Evolutionary conservation across 2,797 vertebrate species (phyloP).

Genomic region (Anabacerthia variegaticeps): DNA sequence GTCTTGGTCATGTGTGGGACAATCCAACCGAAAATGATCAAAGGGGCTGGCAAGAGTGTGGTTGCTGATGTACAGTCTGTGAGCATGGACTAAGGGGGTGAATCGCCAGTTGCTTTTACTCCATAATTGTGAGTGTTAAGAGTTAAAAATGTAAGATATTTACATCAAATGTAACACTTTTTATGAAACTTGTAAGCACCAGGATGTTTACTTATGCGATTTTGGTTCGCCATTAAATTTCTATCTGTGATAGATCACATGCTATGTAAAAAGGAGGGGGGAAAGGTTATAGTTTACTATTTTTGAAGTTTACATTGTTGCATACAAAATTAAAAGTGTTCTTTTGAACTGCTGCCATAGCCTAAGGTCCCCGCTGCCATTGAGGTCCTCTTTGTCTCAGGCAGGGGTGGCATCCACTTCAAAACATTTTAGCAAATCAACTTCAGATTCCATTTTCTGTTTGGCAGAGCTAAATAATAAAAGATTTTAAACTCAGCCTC

Average conservation of each 20-base stretch:
- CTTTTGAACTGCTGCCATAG: slow-evolving; percentile 78
- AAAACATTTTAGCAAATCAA: slow-evolving; percentile 79
- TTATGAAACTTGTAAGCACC: slow-evolving; percentile 79
- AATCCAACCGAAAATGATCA: slow-evolving; percentile 27
- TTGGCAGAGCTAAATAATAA: slow-evolving; percentile 80
- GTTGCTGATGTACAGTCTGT: slow-evolving; percentile 28
- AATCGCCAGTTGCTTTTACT: slow-evolving; percentile 72
- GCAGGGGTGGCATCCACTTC: slow-evolving; percentile 68
- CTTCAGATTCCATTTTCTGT: slow-evolving; percentile 79
- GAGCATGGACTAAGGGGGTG: slow-evolving; percentile 44
- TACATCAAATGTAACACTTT: slow-evolving; percentile 77
- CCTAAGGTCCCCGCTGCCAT: slow-evolving; percentile 72
- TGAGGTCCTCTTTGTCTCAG: slow-evolving; percentile 69
- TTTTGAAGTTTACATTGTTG: slow-evolving; percentile 85
- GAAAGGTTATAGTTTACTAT: slow-evolving; percentile 80
- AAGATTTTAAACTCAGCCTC: slow-evolving; percentile 68
- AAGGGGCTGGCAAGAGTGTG: slow-evolving; percentile 35
- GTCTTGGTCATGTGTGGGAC: slow-evolving; percentile 25
- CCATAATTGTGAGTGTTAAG: slow-evolving; percentile 69
- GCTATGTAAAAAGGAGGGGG: slow-evolving; percentile 70
- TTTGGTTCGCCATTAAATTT: slow-evolving; percentile 80
- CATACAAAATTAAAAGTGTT: slow-evolving; percentile 76
- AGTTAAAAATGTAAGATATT: slow-evolving; percentile 67
- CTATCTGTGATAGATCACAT: slow-evolving; percentile 82
- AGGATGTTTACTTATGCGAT: slow-evolving; percentile 75